Evolutionary conservation across 2,888 invertebrate genomes (phyloP).

Genomic region (Ophion ellenae): DNA sequence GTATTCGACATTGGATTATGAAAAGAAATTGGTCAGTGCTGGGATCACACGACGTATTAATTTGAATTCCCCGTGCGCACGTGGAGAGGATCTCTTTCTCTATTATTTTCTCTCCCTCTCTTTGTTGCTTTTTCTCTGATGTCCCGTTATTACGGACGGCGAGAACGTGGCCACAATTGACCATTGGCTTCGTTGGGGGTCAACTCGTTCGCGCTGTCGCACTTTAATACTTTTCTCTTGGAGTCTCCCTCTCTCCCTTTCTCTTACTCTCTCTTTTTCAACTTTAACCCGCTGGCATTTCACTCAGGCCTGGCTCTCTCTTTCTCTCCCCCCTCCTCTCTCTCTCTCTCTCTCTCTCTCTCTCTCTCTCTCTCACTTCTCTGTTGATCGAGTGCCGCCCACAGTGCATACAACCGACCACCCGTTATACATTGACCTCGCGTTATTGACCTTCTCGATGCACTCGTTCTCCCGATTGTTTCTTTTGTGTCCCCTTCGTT

Average conservation of each 20-base stretch:
- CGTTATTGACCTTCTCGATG: constrained; percentile 60
- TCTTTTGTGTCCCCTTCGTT: constrained; percentile 26
- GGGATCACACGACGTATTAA: too few species aligned
- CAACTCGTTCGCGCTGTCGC: constrained; percentile 67
- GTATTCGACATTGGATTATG: too few species aligned
- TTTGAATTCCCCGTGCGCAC: too few species aligned
- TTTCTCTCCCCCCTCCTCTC: too few species aligned
- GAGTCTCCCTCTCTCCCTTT: constrained; percentile 31
- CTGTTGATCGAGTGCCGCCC: constrained; percentile 29
- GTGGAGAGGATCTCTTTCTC: too few species aligned
- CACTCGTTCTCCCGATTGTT: constrained; percentile 43
- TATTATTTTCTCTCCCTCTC: background rate
- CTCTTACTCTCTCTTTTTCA: constrained; percentile 40
- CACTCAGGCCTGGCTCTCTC: background rate
- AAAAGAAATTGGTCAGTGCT: too few species aligned
- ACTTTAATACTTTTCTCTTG: constrained; percentile 55
- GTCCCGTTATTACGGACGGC: constrained; percentile 35
- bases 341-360: too few species aligned
- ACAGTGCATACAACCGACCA: constrained; percentile 24
- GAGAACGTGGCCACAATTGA: constrained; percentile 66
- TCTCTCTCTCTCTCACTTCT: constrained; percentile 11
- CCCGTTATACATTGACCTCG: constrained; percentile 56
- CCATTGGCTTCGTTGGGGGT: constrained; percentile 66
- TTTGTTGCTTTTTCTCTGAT: background rate
- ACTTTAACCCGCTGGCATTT: constrained; percentile 31